phyloP scores from a whole-genome alignment of 2,888 invertebrate genomes.

The Calameuta idolon region DNA sequence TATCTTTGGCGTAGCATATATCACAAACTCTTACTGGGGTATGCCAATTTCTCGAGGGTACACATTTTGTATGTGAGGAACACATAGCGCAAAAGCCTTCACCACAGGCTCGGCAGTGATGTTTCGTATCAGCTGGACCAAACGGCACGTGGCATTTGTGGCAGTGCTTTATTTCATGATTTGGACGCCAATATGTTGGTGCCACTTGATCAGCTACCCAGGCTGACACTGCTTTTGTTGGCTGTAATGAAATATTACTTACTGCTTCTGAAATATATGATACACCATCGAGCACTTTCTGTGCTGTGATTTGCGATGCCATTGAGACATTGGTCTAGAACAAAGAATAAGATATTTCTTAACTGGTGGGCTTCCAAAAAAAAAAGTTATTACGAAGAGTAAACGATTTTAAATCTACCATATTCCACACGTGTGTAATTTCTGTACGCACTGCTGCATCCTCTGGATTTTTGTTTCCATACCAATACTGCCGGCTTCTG shows the following conservation, averaged over 20 bases:
- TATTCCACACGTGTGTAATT: constrained; percentile 71
- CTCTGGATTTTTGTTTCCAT: constrained; percentile 81
- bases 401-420: constrained; percentile 52
- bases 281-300: constrained; percentile 76
- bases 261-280: constrained; percentile 74
- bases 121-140: constrained; percentile 72
- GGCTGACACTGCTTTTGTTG: constrained; percentile 76
- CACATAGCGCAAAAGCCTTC: constrained; percentile 83
- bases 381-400: not conserved
- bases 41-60: constrained; percentile 80
- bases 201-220: constrained; percentile 85
- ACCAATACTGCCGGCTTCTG: constrained; percentile 83
- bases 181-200: constrained; percentile 85
- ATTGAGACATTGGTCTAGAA: constrained; percentile 43
- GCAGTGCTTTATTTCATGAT: constrained; percentile 79
- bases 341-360: constrained; percentile 16
- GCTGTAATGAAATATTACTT: constrained; percentile 76
- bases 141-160: constrained; percentile 74
- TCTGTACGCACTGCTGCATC: constrained; percentile 74
- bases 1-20: constrained; percentile 70
- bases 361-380: not conserved
- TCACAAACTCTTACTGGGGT: constrained; percentile 81
- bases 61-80: constrained; percentile 75
- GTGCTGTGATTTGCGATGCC: constrained; percentile 72
- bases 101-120: constrained; percentile 84